These are phyloP conservation scores for Deroptyus accipitrinus DNA, from an alignment of 2,113 vertebrate species.

Conservation along the genomic window DNA sequence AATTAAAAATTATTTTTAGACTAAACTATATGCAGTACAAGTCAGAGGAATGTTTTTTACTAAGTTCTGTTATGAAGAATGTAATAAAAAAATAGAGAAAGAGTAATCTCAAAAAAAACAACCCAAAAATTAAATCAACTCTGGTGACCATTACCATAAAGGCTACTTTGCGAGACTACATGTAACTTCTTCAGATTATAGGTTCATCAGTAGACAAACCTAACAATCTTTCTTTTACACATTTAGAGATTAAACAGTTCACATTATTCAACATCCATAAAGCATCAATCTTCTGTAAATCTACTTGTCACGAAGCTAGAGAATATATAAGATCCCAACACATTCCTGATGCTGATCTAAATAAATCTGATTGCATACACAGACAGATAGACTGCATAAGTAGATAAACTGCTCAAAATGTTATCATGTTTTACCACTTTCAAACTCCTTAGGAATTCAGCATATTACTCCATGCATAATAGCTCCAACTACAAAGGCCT, in stretches of 20 bases:
- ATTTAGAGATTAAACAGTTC: neutral
- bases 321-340: neutral
- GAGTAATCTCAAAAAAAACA: neutral
- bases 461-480: conserved; percentile 13
- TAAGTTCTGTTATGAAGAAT: neutral
- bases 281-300: neutral
- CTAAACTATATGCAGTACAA: neutral
- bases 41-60: neutral
- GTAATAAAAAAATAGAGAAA: neutral
- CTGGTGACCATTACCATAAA: neutral
- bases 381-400: conserved; percentile 13
- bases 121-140: neutral
- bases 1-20: neutral
- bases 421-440: conserved; percentile 29
- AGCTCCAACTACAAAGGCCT: conserved; percentile 9
- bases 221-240: neutral
- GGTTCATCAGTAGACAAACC: neutral
- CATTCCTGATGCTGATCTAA: conserved; percentile 8
- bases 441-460: conserved; percentile 10
- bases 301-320: neutral
- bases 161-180: neutral
- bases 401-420: neutral
- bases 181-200: neutral
- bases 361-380: conserved; percentile 25
- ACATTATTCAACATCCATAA: neutral